A percentile compares a stretch with the other conserved stretches of the same genome.
phyloP scores from a whole-genome alignment of 2,888 invertebrate species.

The Dryobotodes eremita region DNA sequence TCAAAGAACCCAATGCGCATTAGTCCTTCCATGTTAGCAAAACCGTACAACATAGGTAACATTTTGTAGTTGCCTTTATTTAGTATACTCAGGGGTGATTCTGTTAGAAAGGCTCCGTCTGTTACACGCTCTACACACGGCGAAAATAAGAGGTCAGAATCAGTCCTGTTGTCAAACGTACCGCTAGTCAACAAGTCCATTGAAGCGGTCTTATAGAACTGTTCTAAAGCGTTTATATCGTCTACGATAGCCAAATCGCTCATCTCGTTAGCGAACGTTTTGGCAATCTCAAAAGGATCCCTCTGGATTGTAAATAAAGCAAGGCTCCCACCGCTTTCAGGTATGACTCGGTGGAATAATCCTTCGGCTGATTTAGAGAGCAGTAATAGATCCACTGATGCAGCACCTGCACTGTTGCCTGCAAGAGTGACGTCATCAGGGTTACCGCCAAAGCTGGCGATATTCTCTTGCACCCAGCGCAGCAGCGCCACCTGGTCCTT shows the following conservation, averaged over 20 bases:
- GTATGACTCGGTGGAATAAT: constrained; percentile 74
- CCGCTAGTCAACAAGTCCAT: constrained; percentile 57
- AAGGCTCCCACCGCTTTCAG: constrained; percentile 73
- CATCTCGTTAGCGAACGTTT: constrained; percentile 65
- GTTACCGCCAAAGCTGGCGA: constrained; percentile 76
- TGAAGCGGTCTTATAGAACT: constrained; percentile 72
- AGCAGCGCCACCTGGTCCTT: constrained; percentile 75
- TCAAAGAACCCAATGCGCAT: constrained; percentile 40
- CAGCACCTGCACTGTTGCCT: constrained; percentile 74
- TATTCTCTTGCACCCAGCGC: constrained; percentile 75
- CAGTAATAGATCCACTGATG: constrained; percentile 70
- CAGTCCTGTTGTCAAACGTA: constrained; percentile 48
- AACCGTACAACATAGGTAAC: constrained; percentile 71
- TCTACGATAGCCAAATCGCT: constrained; percentile 68
- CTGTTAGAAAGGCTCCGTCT: not conserved
- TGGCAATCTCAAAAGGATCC: constrained; percentile 75
- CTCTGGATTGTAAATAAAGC: constrained; percentile 68
- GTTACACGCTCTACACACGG: constrained; percentile 65
- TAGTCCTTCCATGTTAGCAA: constrained; percentile 71
- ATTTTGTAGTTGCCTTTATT: constrained; percentile 65
- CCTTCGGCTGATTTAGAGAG: constrained; percentile 71
- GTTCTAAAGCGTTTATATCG: constrained; percentile 73
- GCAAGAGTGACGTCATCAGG: constrained; percentile 74
- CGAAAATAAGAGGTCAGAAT: constrained; percentile 63
- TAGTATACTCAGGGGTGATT: constrained; percentile 72